Percentiles rank a stretch among this genome's conserved stretches.
phyloP scores from a whole-genome alignment of 2,797 vertebrate species.

The Bradypodion pumilum region DNA sequence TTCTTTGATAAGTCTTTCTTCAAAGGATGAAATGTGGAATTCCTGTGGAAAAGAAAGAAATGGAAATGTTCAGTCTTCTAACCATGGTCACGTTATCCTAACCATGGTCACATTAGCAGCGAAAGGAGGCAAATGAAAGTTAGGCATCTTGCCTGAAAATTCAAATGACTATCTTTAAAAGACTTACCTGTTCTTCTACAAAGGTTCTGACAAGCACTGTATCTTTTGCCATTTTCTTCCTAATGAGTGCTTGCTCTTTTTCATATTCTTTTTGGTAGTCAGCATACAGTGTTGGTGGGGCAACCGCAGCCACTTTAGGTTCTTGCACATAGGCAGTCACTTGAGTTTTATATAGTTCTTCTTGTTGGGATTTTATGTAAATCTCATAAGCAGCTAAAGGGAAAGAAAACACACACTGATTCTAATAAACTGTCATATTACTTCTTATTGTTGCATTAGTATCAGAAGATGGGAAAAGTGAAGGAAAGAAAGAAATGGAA shows the following conservation, averaged over 20 bases:
- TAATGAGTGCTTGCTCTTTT: conserved; percentile 85
- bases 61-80: no score
- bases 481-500: no score
- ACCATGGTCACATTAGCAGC: no score
- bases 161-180: neutral
- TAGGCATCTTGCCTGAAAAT: neutral
- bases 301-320: conserved; percentile 82
- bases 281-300: conserved; percentile 78
- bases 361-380: conserved; percentile 86
- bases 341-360: conserved; percentile 86
- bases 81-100: no score
- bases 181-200: conserved; percentile 87
- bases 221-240: conserved; percentile 87
- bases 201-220: conserved; percentile 85
- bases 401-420: conserved; percentile 15
- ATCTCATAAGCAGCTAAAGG: conserved; percentile 89
- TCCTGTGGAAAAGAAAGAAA: conserved; percentile 77
- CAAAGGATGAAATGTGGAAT: conserved; percentile 94
- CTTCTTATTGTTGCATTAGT: neutral
- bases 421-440: neutral
- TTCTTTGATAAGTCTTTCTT: conserved; percentile 95
- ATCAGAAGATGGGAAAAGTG: no score
- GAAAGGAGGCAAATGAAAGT: neutral
- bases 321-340: conserved; percentile 84
- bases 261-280: conserved; percentile 91